Conservation (phyloP, 2,113 vertebrate species). For the Entomyzon cyanotis region DNA sequence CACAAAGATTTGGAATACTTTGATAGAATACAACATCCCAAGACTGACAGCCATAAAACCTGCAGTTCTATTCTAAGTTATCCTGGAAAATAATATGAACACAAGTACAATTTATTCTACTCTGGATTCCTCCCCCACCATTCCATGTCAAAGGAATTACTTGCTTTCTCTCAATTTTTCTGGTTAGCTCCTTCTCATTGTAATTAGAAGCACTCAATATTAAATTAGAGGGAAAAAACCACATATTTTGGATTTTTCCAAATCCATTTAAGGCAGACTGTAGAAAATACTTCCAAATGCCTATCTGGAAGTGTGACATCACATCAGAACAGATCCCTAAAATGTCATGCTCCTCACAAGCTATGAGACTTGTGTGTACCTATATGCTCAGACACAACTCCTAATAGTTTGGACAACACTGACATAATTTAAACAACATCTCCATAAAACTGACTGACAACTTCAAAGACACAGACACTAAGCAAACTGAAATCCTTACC, state of each 20-base stretch:
- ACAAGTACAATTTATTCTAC: neutral
- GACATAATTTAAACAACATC: neutral
- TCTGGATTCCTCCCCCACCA: too few species aligned
- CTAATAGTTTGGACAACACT: accelerated
- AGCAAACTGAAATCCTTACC: conserved; percentile 71
- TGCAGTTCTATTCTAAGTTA: neutral
- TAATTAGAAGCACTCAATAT: neutral
- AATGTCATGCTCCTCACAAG: neutral
- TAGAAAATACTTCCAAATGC: neutral
- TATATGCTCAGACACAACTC: neutral
- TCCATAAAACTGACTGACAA: neutral
- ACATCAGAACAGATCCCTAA: neutral
- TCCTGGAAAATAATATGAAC: neutral
- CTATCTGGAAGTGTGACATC: neutral
- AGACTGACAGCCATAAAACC: neutral
- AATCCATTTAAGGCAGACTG: neutral
- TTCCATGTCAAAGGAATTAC: neutral
- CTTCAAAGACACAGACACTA: accelerated
- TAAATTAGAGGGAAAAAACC: neutral
- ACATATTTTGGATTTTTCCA: neutral
- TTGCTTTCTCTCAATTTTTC: neutral
- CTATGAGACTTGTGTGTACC: neutral
- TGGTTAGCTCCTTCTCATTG: neutral
- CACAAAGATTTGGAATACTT: neutral
- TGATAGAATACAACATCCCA: neutral